phyloP scores from a whole-genome alignment of 2,888 invertebrate species.

The Cremastobaeus sp. region DNA sequence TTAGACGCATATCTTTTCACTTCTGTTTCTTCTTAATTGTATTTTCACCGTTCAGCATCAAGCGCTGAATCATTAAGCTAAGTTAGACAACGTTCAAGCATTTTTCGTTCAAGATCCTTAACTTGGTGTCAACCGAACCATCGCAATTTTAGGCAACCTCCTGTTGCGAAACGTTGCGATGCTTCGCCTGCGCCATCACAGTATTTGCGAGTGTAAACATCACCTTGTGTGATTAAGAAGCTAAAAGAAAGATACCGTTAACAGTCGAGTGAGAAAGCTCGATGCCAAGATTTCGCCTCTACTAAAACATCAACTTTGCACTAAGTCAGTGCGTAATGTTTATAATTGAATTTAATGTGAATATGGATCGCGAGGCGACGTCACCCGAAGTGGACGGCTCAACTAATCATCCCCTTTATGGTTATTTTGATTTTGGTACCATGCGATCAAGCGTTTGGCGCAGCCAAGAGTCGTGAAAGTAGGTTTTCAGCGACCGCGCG shows the following conservation, averaged over 20 bases:
- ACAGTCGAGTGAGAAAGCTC: slow-evolving; percentile 17
- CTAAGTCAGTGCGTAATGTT: not conserved
- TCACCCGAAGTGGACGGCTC: not conserved
- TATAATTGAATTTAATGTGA: slow-evolving; percentile 6
- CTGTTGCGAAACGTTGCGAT: not conserved
- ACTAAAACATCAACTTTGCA: slow-evolving; percentile 20
- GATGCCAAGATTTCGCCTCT: slow-evolving; percentile 28
- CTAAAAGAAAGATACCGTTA: slow-evolving; percentile 1
- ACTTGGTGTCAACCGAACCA: not conserved
- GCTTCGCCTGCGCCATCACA: not conserved
- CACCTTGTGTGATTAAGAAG: not conserved
- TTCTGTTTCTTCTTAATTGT: not conserved
- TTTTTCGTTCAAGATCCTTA: slow-evolving; percentile 10
- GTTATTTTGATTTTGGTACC: slow-evolving; percentile 21
- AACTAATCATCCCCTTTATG: slow-evolving; percentile 22
- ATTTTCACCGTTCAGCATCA: slow-evolving; percentile 14
- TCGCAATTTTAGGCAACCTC: no score
- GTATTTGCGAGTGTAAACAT: not conserved
- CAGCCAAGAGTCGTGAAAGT: not conserved
- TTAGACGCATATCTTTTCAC: not conserved
- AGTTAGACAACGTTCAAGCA: slow-evolving; percentile 21
- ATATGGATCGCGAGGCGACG: not conserved
- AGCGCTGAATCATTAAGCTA: slow-evolving; percentile 40
- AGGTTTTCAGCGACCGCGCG: no score
- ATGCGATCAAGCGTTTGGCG: slow-evolving; percentile 23